Evolutionary conservation across 2,113 vertebrate genomes (phyloP).

Genomic region (Dipodomys stephensi): DNA sequence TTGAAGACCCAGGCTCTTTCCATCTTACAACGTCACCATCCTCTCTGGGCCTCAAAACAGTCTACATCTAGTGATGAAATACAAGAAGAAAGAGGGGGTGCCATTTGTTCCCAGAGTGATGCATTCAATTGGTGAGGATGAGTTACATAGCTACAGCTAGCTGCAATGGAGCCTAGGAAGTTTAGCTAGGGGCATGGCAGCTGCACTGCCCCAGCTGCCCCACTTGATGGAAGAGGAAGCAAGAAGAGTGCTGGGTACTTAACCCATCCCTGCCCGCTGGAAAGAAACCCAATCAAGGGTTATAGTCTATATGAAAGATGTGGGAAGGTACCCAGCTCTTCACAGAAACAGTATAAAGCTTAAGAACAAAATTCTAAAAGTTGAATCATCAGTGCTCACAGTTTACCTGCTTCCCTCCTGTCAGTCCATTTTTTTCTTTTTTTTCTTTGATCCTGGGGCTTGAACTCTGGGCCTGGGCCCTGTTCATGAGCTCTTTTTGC

Average conservation of each 20-base stretch:
- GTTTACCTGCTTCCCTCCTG: neutral
- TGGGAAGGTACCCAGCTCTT: neutral
- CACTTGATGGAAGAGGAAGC: neutral
- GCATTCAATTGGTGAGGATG: neutral
- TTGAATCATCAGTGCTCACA: neutral
- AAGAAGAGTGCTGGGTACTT: neutral
- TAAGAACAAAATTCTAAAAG: slow-evolving; percentile 22
- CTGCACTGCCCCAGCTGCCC: neutral
- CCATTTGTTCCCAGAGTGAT: neutral
- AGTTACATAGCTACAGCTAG: neutral
- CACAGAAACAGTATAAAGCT: neutral
- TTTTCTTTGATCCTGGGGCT: too few species aligned
- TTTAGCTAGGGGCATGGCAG: neutral
- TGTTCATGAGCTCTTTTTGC: too few species aligned
- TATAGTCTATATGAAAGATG: neutral
- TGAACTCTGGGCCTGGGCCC: too few species aligned
- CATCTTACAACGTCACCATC: neutral
- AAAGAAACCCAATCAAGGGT: neutral
- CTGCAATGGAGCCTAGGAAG: neutral
- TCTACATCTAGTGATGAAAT: neutral
- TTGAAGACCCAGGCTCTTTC: neutral
- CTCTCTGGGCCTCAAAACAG: neutral
- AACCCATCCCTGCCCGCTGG: neutral
- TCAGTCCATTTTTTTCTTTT: neutral
- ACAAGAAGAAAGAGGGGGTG: neutral